These are phyloP conservation scores for Drepana falcataria DNA, from an alignment of 2,888 invertebrate species.

Conservation along the genomic window DNA sequence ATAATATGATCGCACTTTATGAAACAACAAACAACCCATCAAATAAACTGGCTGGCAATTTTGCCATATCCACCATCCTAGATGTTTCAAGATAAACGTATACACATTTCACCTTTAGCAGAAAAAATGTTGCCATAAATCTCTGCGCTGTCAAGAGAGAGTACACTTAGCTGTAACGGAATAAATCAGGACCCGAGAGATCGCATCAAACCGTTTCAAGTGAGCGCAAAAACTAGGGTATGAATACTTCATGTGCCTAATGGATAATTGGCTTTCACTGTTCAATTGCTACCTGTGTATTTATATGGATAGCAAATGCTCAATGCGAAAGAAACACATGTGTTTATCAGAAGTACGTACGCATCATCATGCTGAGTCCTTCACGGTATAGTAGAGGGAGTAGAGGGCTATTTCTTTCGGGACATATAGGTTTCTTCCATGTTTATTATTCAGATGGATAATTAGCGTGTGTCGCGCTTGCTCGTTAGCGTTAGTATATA, in stretches of 20 bases:
- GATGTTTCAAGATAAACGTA: slow-evolving; percentile 29
- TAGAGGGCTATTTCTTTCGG: no score
- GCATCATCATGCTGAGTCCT: no score
- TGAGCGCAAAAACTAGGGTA: not conserved
- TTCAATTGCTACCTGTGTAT: not conserved
- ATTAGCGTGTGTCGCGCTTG: no score
- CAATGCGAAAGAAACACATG: no score
- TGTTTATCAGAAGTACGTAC: no score
- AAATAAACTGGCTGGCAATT: slow-evolving; percentile 12
- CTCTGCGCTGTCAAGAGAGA: slow-evolving; percentile 54
- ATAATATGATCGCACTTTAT: not conserved
- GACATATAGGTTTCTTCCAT: no score
- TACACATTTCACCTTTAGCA: slow-evolving; percentile 33
- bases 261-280: not conserved
- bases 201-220: slow-evolving; percentile 28
- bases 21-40: not conserved
- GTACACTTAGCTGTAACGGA: slow-evolving; percentile 49
- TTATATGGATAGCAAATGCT: no score
- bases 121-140: slow-evolving; percentile 59
- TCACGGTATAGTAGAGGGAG: no score
- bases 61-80: slow-evolving; percentile 23
- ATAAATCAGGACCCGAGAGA: slow-evolving; percentile 58
- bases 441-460: no score
- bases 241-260: not conserved
- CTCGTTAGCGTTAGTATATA: no score